Evolutionary conservation across 2,797 vertebrate species (phyloP), one percentile per base, ranked within the genome.

Genomic region (Enteromius thamalakanensis): DNA sequence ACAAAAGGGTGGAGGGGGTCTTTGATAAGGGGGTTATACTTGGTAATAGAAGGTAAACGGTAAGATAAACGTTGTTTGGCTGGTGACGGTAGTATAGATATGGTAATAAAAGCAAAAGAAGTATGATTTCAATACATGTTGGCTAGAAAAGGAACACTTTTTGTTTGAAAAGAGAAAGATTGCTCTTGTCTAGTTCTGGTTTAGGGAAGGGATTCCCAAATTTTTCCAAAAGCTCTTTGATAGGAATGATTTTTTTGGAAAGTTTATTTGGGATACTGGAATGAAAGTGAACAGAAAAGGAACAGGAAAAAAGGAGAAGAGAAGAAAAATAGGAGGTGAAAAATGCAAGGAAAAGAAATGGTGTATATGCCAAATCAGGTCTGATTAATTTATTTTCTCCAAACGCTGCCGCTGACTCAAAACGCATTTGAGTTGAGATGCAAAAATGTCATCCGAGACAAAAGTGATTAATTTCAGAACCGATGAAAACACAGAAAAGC

Each of bases 401-500:
- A 83, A 91, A 90, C 80, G 83, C 89, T 91, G 92, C 87, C 86
- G 91, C 87, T 85, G 89, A 90, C 89, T 93, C 87, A 75, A 89
- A 89, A 89, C 6, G 37, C 83, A 90, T 91, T 92, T 86, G 91
- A 86, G 90, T 86, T 72, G 85, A 91, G 88, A 92, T 88, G 88
- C 90, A 93, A 86, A 87, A 84, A 85, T 17, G 79, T 91, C 90
- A 92, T 91, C 84, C 62, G 87, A 92, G 91, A 93, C 92, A 91
- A 91, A 92, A 93, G 88, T 91, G 90, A 94, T 94, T 93, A 94
- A 93, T 93, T 93, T 93, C 90, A 92, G 88, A 93, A 93, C 90
- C 92, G 91, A 87, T 47, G 83, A 90, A 84, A 92, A 92, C 90
- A 89, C 89, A 89, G 90, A 93, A 92, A 93, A 88, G 86, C 91